Base-by-base conservation (phyloP, 2,888 invertebrate genomes). In the Nymphalis urticae region DNA sequence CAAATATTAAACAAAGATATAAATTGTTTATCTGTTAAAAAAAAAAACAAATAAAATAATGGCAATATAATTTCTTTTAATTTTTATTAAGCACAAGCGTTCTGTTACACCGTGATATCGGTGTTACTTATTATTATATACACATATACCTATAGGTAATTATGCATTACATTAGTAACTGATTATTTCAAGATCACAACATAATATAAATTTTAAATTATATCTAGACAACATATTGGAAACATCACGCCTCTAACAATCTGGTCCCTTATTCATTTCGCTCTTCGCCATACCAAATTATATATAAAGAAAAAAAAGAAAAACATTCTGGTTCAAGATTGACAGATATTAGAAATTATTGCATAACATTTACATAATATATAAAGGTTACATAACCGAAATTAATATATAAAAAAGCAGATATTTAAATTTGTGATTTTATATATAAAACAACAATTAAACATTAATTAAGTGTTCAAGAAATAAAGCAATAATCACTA, bases 31-130 rank as follows among this genome's bases (percentile, higher is more conserved):
- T 13, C 42, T 4, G 4, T 42, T 21, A 19, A 75, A 73, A 80
- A 86, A 82, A 82, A 81, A 86, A 85, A 85, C 69, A 69, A 75
- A 72, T 73, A 32, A 63, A 61, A 76, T 85, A 86, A 82, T 86
- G 80, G 82, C 84, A 85, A 86, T 87, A 88, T 87, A 87, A 69
- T 73, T 78, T 53, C 53, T 84, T 85, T 85, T 86, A 86, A 82
- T 81, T 85, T 85, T 84, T 81, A 85, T 85, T 85, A 92, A 91
- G 91, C 90, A 87, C 86, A 92, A 90, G 91, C 90, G 78, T 84
- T 78, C 73, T 80, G 70, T 77, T 82, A 83, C 85, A 77, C 75
- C 76, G 60, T 58, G 51, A 69, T 69, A 61, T 62, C 70, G 72
- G 74, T 75, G 75, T 72, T 68, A 72, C 71, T 73, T 73, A 73